A percentile compares a stretch with the other conserved stretches of the same genome.
phyloP scores from a whole-genome alignment of 2,888 invertebrate species.

The Tetranychus piercei region DNA sequence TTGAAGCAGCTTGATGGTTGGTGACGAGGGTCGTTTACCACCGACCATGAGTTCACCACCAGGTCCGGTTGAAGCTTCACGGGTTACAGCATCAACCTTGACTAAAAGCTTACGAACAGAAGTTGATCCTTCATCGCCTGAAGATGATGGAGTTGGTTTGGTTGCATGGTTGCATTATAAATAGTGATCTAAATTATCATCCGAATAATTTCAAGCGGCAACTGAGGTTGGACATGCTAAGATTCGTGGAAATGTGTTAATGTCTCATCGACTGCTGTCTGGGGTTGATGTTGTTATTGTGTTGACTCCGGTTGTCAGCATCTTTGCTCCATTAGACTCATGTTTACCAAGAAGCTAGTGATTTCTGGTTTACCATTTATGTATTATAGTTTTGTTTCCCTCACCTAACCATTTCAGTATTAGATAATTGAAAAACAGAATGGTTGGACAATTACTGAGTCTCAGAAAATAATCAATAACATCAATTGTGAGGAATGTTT shows the following conservation, averaged over 20 bases:
- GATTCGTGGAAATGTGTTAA: background rate
- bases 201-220: constrained; percentile 11
- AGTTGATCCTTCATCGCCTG: constrained; percentile 11
- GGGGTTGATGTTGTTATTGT: constrained; percentile 21
- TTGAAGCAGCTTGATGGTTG: constrained; percentile 56
- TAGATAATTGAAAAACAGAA: too few relatives aligned
- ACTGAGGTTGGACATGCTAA: constrained; percentile 7
- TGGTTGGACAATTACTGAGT: too few relatives aligned
- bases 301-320: constrained; percentile 19
- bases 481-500: too few relatives aligned
- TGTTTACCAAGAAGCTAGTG: too few relatives aligned
- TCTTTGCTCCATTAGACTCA: constrained; percentile 30
- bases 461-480: too few relatives aligned
- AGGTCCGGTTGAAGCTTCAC: background rate
- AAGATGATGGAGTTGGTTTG: constrained; percentile 10
- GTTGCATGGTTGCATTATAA: background rate
- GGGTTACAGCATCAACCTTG: background rate
- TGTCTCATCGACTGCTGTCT: constrained; percentile 8
- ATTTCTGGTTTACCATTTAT: too few relatives aligned
- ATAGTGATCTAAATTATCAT: constrained; percentile 35
- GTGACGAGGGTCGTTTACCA: constrained; percentile 49
- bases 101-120: constrained; percentile 2
- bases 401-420: too few relatives aligned
- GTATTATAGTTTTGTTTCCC: too few relatives aligned
- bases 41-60: background rate